Percentiles rank a stretch among this genome's conserved stretches.
These are phyloP conservation scores for Loris lydekkerianus DNA, from an alignment of 2,797 vertebrate species.

Conservation along the genomic window DNA sequence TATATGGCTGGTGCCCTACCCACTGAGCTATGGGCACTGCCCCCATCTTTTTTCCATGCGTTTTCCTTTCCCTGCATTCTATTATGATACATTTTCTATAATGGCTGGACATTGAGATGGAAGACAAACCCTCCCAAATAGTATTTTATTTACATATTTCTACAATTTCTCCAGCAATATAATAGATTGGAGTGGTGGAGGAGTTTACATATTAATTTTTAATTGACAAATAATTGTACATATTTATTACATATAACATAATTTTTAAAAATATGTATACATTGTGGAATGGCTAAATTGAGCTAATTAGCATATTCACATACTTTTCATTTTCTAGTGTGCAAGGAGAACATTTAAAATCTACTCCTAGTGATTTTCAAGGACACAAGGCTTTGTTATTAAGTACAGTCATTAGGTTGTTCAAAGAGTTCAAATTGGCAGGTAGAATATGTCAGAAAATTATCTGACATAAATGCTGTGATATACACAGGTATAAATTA, in stretches of 20 bases:
- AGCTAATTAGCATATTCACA: not conserved
- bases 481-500: conserved; percentile 1
- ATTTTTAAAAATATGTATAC: not conserved
- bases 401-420: not conserved
- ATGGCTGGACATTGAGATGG: not conserved
- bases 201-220: conserved; percentile 4
- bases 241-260: not conserved
- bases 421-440: not conserved
- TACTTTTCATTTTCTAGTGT: not conserved
- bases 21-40: too few species aligned
- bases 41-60: not conserved
- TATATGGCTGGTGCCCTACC: too few species aligned
- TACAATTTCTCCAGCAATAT: conserved; percentile 6
- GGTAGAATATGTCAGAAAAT: conserved; percentile 5
- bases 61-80: not conserved
- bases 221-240: not conserved
- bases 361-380: not conserved
- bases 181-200: not conserved
- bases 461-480: not conserved
- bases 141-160: conserved; percentile 67
- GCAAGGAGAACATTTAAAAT: not conserved
- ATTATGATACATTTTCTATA: conserved; percentile 52
- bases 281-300: not conserved
- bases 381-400: not conserved
- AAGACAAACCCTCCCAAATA: not conserved